Evolutionary conservation across 2,888 invertebrate genomes (phyloP).

Genomic region (Calephelis perditalis): DNA sequence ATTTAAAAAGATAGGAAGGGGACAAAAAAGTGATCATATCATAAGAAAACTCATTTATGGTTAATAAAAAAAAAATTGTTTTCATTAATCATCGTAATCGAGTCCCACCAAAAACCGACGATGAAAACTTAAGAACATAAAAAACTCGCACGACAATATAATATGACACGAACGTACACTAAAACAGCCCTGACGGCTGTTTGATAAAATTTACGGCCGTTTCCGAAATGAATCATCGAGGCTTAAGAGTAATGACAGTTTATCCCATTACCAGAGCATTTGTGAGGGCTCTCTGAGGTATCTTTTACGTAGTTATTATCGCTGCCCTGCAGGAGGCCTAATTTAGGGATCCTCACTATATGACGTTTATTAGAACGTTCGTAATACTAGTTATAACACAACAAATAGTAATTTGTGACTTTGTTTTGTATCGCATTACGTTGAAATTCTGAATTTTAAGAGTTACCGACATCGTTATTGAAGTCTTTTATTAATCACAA

Average conservation of each 20-base stretch:
- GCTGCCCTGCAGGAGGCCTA: slow-evolving; percentile 27
- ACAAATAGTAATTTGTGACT: no score
- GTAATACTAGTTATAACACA: no score
- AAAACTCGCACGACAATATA: background rate
- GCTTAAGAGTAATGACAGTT: slow-evolving; percentile 32
- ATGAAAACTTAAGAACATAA: background rate
- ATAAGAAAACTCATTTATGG: background rate
- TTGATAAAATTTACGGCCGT: slow-evolving; percentile 25
- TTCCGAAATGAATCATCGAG: slow-evolving; percentile 31
- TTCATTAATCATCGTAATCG: no score
- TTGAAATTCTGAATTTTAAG: no score
- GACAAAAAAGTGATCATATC: no score
- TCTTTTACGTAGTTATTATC: slow-evolving; percentile 30
- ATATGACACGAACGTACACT: background rate
- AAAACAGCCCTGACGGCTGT: slow-evolving; percentile 16
- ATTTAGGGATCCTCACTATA: slow-evolving; percentile 17
- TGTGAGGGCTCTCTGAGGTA: slow-evolving; percentile 19
- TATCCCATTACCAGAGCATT: slow-evolving; percentile 31
- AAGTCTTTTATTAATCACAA: no score
- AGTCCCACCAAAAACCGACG: no score
- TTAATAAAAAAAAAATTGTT: no score
- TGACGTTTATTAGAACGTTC: no score
- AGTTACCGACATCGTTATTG: no score
- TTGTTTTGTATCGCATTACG: no score
- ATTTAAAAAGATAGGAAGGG: no score